phyloP scores from a whole-genome alignment of 2,797 vertebrate species.

The Cephalopachus bancanus region DNA sequence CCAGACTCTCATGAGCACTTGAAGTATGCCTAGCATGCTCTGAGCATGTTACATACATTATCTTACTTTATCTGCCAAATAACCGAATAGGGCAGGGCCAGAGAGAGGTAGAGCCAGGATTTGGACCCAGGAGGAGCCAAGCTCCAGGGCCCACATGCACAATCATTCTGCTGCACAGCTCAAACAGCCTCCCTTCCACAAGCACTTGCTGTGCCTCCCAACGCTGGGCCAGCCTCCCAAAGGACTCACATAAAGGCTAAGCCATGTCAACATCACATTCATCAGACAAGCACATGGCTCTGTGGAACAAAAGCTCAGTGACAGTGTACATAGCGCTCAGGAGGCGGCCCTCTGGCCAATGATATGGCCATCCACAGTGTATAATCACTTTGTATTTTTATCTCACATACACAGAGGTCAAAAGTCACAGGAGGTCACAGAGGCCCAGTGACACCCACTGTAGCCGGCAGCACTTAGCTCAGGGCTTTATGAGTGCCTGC shows the following conservation, averaged over 20 bases:
- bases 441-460: not conserved
- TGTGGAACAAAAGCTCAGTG: not conserved
- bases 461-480: not conserved
- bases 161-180: no score
- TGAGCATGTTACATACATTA: not conserved
- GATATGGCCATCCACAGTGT: accelerated
- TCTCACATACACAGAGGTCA: not conserved
- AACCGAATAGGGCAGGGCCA: not conserved
- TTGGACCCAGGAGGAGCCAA: not conserved
- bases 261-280: not conserved
- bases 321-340: not conserved
- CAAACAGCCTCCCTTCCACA: not conserved
- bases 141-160: not conserved
- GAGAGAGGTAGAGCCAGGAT: not conserved
- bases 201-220: not conserved
- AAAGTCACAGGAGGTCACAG: not conserved
- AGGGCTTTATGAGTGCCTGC: not conserved
- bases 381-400: not conserved
- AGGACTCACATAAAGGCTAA: not conserved
- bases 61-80: not conserved
- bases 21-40: not conserved
- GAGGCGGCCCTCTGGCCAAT: not conserved
- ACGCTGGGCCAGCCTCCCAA: not conserved
- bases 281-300: not conserved
- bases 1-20: not conserved